Base-by-base conservation (phyloP, 1,140 invertebrate species). In the Harlomillsia oculata region DNA sequence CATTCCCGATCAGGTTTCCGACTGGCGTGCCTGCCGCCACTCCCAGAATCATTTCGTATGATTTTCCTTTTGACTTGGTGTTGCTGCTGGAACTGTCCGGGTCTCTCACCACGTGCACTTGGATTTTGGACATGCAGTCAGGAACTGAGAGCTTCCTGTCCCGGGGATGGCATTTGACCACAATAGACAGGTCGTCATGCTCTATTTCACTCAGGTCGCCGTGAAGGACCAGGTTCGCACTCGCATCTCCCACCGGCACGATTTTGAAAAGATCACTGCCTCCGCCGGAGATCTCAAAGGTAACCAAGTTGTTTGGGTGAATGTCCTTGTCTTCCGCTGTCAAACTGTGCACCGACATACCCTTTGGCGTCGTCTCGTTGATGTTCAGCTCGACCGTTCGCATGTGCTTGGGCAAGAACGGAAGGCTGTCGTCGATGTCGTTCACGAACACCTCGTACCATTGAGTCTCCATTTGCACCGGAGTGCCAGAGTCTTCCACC, bases 391-490 rank as follows among this genome's bases (percentile, higher is more conserved):
- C 50, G 23, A 55, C 16, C 41, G 59, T 58, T 39, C 53, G 32
- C 1, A 50, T 39, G 5, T 25, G 36, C 30, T 61, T 62, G 21
- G 57, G 58, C 18, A 89, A 88, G 44, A 79, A 74, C 0, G 87
- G 86, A 48, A 81, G 78, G 63, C 88, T 84, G 67, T 90, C 86
- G 62, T 90, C 85, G 11, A 87, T 78, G 63, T 89, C 86, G 9
- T 16, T 25, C 8, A 89, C 76, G 14, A 75, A 75, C 0, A 89
- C 78, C 48, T 79, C 77, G 0, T 87, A 72, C 1, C 87, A 77
- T 44, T 82, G 72, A 0, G 83, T 82, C 0, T 80, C 77, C 55
- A 84, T 82, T 64, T 89, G 85, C 9, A 83, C 81, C 1, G 85
- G 84, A 39, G 77, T 74, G 0, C 86, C 87, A 18, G 80, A 73